These are phyloP conservation scores for Ochotona princeps DNA, from an alignment of 2,113 vertebrate species.

Conservation along the genomic window DNA sequence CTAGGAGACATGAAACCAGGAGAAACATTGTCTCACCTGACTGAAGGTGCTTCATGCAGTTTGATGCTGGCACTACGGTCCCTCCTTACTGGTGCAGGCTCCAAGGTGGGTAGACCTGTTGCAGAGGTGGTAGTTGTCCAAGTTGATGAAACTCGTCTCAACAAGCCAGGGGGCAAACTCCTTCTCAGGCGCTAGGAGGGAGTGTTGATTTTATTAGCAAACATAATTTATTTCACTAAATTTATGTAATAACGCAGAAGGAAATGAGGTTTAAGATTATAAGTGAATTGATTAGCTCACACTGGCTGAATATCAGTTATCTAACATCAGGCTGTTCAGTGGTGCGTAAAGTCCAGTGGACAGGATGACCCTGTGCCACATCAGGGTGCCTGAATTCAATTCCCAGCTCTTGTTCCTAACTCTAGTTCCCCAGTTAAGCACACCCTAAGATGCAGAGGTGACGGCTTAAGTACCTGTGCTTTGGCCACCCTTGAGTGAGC, in stretches of 20 bases:
- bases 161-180: conserved; percentile 93
- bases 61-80: conserved; percentile 96
- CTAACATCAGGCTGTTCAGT: background rate
- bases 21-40: conserved; percentile 86
- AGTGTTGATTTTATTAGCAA: conserved; percentile 9
- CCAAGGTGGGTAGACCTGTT: conserved; percentile 96
- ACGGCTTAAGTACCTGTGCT: too few species aligned
- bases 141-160: conserved; percentile 95
- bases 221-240: background rate
- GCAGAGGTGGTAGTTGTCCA: conserved; percentile 99
- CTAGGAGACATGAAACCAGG: background rate
- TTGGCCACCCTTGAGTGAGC: too few species aligned
- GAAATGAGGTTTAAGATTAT: background rate
- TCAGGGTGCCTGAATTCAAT: too few species aligned
- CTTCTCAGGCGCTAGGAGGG: conserved; percentile 91
- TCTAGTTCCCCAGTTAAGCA: too few species aligned
- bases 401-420: too few species aligned
- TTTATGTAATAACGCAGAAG: background rate
- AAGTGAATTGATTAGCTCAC: background rate
- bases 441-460: too few species aligned
- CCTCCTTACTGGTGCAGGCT: conserved; percentile 94
- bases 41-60: conserved; percentile 90
- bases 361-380: too few species aligned
- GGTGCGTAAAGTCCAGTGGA: too few species aligned
- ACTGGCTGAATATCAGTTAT: background rate